Conservation (phyloP, 2,113 vertebrate genomes). For the Todiramphus chloris region DNA sequence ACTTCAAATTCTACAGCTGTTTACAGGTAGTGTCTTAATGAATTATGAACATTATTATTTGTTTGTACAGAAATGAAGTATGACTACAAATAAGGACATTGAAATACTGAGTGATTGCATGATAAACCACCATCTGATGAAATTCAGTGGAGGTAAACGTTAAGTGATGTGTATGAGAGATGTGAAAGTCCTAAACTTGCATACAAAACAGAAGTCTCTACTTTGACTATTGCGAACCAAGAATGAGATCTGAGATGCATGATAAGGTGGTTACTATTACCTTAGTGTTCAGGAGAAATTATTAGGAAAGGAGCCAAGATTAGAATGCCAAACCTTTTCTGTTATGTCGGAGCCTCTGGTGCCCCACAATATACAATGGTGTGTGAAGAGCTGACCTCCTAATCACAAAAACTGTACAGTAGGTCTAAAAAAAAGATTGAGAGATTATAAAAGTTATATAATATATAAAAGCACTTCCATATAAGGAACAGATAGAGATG, state of each 20-base stretch:
- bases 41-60: background rate
- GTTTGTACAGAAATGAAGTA: background rate
- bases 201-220: background rate
- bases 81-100: background rate
- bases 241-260: background rate
- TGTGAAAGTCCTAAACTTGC: background rate
- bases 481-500: background rate
- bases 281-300: background rate
- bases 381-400: background rate
- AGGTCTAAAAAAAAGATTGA: background rate
- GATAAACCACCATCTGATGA: background rate
- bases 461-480: background rate
- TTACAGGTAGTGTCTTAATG: background rate
- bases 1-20: background rate
- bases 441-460: background rate
- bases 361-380: background rate
- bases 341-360: background rate
- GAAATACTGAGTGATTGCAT: background rate
- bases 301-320: background rate
- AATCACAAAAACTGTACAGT: background rate
- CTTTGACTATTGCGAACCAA: background rate
- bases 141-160: background rate
- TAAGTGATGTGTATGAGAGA: background rate
- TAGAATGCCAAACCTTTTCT: background rate
- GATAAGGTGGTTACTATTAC: background rate